These are phyloP conservation scores for Cladorhizidae sp. DNA, from an alignment of 37 sponge, comb jelly and placozoan species.

Conservation along the genomic window DNA sequence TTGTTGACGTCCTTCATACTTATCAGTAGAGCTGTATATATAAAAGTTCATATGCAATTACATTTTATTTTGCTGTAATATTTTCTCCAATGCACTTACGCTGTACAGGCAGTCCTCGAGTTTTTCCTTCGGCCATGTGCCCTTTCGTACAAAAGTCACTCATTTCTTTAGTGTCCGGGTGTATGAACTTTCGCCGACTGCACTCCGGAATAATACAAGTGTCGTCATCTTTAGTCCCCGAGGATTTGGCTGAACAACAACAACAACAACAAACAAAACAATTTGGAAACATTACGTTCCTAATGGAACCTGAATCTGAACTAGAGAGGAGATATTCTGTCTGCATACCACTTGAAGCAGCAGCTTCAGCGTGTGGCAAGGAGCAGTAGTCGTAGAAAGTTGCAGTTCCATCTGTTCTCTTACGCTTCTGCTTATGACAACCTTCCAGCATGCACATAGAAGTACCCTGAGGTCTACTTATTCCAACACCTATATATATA, in stretches of 20 bases:
- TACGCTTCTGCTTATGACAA: slow-evolving; percentile 23
- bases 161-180: slow-evolving; percentile 6
- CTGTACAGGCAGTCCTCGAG: slow-evolving; percentile 39
- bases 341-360: slow-evolving; percentile 32
- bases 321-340: not conserved
- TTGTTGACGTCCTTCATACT: slow-evolving; percentile 47
- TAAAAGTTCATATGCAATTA: not conserved
- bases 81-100: slow-evolving; percentile 42
- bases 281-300: not conserved
- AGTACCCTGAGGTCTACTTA: slow-evolving; percentile 16
- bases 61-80: not conserved
- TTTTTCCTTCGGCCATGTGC: slow-evolving; percentile 63
- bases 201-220: slow-evolving; percentile 69
- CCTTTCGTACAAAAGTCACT: slow-evolving; percentile 73
- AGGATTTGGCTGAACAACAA: not conserved
- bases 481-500: too few species aligned
- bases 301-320: not conserved
- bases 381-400: slow-evolving; percentile 68
- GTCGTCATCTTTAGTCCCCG: slow-evolving; percentile 33
- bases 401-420: slow-evolving; percentile 8
- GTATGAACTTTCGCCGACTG: slow-evolving; percentile 19
- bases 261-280: not conserved
- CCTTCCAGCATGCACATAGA: slow-evolving; percentile 57
- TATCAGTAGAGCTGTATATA: slow-evolving; percentile 46
- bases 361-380: slow-evolving; percentile 63